These are phyloP conservation scores for Falco concolor DNA, from an alignment of 2,797 vertebrate species.

Conservation along the genomic window DNA sequence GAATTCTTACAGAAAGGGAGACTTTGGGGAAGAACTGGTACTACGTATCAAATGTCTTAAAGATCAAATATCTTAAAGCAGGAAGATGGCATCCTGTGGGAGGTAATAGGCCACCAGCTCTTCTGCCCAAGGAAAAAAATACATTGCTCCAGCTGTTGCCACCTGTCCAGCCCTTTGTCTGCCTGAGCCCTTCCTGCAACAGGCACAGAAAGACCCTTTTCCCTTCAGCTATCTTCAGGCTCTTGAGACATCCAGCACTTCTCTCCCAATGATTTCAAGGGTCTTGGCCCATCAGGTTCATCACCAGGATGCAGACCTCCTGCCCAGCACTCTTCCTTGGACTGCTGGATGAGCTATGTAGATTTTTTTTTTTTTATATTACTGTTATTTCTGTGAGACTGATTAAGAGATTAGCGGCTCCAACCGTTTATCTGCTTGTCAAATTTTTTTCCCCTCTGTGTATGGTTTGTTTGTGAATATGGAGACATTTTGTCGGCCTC, in stretches of 20 bases:
- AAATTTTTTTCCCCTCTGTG: fast-evolving
- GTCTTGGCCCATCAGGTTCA: background rate
- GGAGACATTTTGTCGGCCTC: background rate
- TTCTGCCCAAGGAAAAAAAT: background rate
- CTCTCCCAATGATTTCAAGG: background rate
- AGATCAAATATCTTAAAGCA: background rate
- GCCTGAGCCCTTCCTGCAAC: background rate
- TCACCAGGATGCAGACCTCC: background rate
- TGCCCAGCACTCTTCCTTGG: background rate
- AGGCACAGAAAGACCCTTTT: background rate
- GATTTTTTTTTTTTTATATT: no score
- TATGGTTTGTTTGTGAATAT: background rate
- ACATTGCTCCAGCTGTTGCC: background rate
- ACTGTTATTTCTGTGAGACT: background rate
- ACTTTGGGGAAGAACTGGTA: background rate
- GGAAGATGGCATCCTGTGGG: background rate
- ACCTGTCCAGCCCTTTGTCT: background rate
- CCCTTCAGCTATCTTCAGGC: background rate
- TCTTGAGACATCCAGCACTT: background rate
- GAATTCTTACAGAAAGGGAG: background rate
- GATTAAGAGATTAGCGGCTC: background rate
- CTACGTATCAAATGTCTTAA: background rate
- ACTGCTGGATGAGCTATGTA: background rate
- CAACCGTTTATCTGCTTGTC: background rate
- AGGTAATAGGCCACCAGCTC: background rate